These are phyloP conservation scores for Ochropleura leucogaster DNA, from an alignment of 2,888 invertebrate genomes.

Conservation along the genomic window DNA sequence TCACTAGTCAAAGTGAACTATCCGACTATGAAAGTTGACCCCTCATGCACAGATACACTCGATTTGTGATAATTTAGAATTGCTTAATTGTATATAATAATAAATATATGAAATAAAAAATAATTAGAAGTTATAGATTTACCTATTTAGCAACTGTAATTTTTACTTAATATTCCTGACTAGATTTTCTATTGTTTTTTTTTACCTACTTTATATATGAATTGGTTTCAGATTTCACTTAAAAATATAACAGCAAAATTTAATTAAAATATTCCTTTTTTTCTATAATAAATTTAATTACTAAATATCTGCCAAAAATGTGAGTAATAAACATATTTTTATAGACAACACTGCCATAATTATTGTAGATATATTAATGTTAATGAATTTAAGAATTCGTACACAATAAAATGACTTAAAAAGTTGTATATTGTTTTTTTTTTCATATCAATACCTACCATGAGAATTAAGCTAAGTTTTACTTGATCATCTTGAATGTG, in stretches of 20 bases:
- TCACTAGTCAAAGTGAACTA: conserved; percentile 61
- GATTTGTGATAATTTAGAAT: conserved; percentile 66
- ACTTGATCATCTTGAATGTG: too few species aligned
- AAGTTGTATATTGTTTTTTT: conserved; percentile 53
- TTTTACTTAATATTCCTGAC: conserved; percentile 26
- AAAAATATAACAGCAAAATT: conserved; percentile 2
- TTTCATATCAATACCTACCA: conserved; percentile 3
- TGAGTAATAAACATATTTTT: conserved; percentile 55
- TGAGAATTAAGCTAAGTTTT: too few species aligned
- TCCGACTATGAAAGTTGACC: conserved; percentile 32
- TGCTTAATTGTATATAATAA: conserved; percentile 69
- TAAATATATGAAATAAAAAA: conserved; percentile 56
- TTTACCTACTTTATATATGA: conserved; percentile 7
- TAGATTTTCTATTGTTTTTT: conserved; percentile 24
- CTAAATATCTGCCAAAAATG: conserved; percentile 24
- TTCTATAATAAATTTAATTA: conserved; percentile 20
- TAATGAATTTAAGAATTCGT: conserved; percentile 68
- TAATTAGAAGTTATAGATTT: conserved; percentile 52
- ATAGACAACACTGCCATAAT: conserved; percentile 82
- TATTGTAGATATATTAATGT: conserved; percentile 82
- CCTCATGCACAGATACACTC: conserved; percentile 50
- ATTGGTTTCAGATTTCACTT: neutral
- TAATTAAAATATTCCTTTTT: conserved; percentile 11
- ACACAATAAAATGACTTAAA: conserved; percentile 77
- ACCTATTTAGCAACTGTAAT: conserved; percentile 45